phyloP scores from a whole-genome alignment of 2,888 invertebrate species.

The Phengaris alcon region DNA sequence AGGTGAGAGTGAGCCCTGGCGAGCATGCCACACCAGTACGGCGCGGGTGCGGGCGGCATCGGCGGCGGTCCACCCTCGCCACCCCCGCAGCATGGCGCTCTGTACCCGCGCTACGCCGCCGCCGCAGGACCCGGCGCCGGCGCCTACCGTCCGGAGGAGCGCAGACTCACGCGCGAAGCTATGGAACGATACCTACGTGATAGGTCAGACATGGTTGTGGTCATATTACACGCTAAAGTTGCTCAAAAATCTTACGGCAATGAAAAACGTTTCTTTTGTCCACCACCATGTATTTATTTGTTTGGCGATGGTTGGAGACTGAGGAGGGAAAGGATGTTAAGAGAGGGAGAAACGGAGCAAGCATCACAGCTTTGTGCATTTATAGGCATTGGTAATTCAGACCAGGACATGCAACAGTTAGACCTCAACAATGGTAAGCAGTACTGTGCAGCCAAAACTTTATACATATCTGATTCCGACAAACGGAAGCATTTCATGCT shows the following conservation, averaged over 20 bases:
- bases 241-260: constrained; percentile 99
- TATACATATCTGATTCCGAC: constrained; percentile 99
- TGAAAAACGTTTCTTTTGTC: constrained; percentile 99
- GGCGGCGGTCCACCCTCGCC: constrained; percentile 89
- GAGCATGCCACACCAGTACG: constrained; percentile 91
- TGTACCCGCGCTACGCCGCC: constrained; percentile 82
- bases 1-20: constrained; percentile 72
- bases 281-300: constrained; percentile 98
- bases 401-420: constrained; percentile 99
- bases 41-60: constrained; percentile 82
- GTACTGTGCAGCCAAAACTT: constrained; percentile 99
- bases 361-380: constrained; percentile 98
- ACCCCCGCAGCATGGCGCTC: constrained; percentile 78
- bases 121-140: constrained; percentile 79
- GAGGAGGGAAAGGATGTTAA: constrained; percentile 94
- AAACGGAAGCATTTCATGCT: constrained; percentile 99
- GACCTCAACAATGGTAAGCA: constrained; percentile 98
- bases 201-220: constrained; percentile 96
- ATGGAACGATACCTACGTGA: constrained; percentile 98
- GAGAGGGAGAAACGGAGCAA: constrained; percentile 93
- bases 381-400: constrained; percentile 98
- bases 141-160: constrained; percentile 87
- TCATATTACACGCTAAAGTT: constrained; percentile 99
- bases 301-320: constrained; percentile 99
- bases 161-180: constrained; percentile 91